Evolutionary conservation across 37 sponge, comb jelly and placozoan genomes (phyloP).

Genomic region (Ephydatia muelleri): DNA sequence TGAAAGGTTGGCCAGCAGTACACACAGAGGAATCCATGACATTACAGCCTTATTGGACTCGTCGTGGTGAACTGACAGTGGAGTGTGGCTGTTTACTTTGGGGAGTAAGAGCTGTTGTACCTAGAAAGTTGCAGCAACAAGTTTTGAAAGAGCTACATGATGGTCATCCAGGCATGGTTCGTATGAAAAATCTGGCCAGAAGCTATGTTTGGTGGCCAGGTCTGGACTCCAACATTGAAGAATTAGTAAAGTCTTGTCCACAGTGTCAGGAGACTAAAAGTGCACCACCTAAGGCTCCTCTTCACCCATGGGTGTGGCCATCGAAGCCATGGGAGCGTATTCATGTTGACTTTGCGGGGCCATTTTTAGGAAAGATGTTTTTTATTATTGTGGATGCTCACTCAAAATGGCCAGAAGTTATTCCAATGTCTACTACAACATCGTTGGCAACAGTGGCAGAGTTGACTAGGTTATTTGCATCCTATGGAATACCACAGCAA

Average conservation of each 20-base stretch:
- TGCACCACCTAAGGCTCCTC: slow-evolving; percentile 1
- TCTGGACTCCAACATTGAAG: slow-evolving; percentile 14
- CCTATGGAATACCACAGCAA: no score
- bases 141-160: slow-evolving; percentile 16
- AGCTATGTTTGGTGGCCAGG: slow-evolving; percentile 36
- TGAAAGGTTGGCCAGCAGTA: slow-evolving; percentile 39
- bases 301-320: slow-evolving; percentile 31
- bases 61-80: slow-evolving; percentile 10
- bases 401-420: slow-evolving; percentile 37
- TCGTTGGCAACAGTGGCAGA: neutral
- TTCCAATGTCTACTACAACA: slow-evolving; percentile 18
- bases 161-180: slow-evolving; percentile 15
- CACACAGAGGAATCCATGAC: neutral
- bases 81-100: slow-evolving; percentile 15
- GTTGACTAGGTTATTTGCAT: no score
- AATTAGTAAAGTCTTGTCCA: slow-evolving; percentile 12
- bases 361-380: neutral
- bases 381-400: slow-evolving; percentile 29
- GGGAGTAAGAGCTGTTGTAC: slow-evolving; percentile 18
- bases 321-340: slow-evolving; percentile 21
- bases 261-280: neutral
- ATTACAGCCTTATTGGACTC: neutral
- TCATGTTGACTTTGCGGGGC: slow-evolving; percentile 28
- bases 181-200: slow-evolving; percentile 28
- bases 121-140: neutral